A percentile compares a stretch with the other conserved stretches of the same genome.
phyloP scores from a whole-genome alignment of 1,140 invertebrate species.

The Gryllus bimaculatus region DNA sequence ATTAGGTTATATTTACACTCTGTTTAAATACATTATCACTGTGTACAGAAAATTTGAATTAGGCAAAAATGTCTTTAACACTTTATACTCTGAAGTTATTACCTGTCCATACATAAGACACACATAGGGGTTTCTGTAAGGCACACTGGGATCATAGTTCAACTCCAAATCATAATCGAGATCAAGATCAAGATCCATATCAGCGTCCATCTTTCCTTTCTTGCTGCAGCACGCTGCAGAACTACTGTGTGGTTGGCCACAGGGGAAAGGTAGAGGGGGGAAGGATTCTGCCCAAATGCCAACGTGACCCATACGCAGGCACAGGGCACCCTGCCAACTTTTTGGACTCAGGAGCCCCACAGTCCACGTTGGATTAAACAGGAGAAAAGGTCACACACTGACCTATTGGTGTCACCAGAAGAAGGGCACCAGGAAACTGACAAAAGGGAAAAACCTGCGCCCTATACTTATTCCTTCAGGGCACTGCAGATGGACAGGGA shows the following conservation, averaged over 20 bases:
- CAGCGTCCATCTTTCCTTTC: background rate
- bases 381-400: background rate
- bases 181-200: background rate
- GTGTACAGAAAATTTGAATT: too few relatives aligned
- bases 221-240: background rate
- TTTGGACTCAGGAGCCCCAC: background rate
- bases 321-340: background rate
- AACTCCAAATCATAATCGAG: background rate
- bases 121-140: background rate
- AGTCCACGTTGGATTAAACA: background rate
- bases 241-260: background rate
- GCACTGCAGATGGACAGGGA: too few relatives aligned
- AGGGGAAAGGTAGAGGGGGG: background rate
- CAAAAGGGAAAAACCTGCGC: too few relatives aligned
- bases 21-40: too few relatives aligned
- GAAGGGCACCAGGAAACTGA: too few relatives aligned
- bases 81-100: too few relatives aligned
- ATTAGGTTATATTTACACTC: too few relatives aligned
- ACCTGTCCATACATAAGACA: background rate
- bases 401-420: background rate
- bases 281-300: background rate
- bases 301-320: background rate
- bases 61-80: too few relatives aligned
- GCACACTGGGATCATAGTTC: background rate
- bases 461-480: too few relatives aligned